A percentile compares a stretch with the other conserved stretches of the same genome.
Evolutionary conservation across 1,140 invertebrate species (phyloP).

Genomic region (Drosophila bipectinata): DNA sequence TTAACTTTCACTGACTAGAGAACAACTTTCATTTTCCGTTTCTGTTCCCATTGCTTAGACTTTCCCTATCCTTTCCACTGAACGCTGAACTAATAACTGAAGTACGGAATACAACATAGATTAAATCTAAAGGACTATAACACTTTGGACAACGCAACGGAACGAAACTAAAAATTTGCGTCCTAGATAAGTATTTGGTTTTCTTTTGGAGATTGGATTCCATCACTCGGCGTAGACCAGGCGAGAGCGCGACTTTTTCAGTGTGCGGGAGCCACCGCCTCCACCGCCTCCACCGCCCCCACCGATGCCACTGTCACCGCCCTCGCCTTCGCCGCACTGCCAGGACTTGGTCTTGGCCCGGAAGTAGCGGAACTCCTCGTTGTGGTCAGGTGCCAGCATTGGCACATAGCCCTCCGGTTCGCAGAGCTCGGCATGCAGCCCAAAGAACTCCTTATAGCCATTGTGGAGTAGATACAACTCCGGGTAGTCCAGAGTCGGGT

Average conservation of each 20-base stretch:
- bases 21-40: conserved; percentile 7
- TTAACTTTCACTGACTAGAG: conserved; percentile 60
- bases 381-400: conserved; percentile 91
- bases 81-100: conserved; percentile 42
- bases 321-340: conserved; percentile 84
- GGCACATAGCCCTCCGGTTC: conserved; percentile 89
- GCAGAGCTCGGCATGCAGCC: conserved; percentile 88
- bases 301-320: conserved; percentile 48
- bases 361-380: conserved; percentile 89
- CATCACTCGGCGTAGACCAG: conserved; percentile 56
- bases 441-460: conserved; percentile 96
- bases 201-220: background rate
- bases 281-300: conserved; percentile 19
- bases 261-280: conserved; percentile 7
- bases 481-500: conserved; percentile 95
- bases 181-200: conserved; percentile 24
- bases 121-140: conserved; percentile 38
- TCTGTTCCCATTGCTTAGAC: background rate
- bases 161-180: conserved; percentile 51
- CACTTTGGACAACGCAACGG: conserved; percentile 52
- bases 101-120: conserved; percentile 22
- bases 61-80: background rate
- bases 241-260: conserved; percentile 64
- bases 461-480: conserved; percentile 97
- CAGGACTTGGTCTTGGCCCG: conserved; percentile 87